Base-by-base conservation (phyloP, 2,888 invertebrate genomes). In the Nemotelus pantherinus region DNA sequence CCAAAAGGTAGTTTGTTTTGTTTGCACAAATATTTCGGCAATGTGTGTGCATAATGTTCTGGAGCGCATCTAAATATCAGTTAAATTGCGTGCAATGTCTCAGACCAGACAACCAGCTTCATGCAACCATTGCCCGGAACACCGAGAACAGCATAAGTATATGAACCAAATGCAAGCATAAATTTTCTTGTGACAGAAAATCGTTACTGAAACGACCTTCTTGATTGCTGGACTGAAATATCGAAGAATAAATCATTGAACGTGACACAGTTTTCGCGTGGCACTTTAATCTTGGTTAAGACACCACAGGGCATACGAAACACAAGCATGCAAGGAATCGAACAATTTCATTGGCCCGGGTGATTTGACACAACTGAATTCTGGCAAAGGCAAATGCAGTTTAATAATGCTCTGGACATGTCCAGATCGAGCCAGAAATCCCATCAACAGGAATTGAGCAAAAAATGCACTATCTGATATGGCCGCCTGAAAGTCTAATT, bases 161-260 rank as follows among this genome's bases (percentile, higher is more conserved):
- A 25, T 25, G 25, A 25, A 25, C 25, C 53, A 55, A 55, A 45
- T 60, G 43, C 60, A 60, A 60, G 41, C 60, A 77, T 77, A 77
- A 77, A 77, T 77, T 77, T 55, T 39, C 43, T 9, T 70, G 41
- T 77, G 78, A 77, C 72, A 77, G 76, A 79, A 74, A 79, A 79
- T 79, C 79, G 79, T 79, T 79, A 78, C 77, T n/a, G 57, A 77
- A 79, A 77, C 65, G 78, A 78, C 79, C 79, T 78, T 78, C 79
- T 74, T 78, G 77, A 78, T 76, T 77, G 77, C 79, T 63, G 77
- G 76, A 77, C 76, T 68, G 60, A 65, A 79, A 50, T 67, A 10
- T 70, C 53, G 2, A 60, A 41, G 63, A 77, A 77, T 77, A 79
- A 79, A 79, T 79, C 77, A 77, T 77, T 76, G 67, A 72, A 74